These are phyloP conservation scores for Drosophila meridiana DNA, from an alignment of 2,888 invertebrate genomes.

Conservation along the genomic window DNA sequence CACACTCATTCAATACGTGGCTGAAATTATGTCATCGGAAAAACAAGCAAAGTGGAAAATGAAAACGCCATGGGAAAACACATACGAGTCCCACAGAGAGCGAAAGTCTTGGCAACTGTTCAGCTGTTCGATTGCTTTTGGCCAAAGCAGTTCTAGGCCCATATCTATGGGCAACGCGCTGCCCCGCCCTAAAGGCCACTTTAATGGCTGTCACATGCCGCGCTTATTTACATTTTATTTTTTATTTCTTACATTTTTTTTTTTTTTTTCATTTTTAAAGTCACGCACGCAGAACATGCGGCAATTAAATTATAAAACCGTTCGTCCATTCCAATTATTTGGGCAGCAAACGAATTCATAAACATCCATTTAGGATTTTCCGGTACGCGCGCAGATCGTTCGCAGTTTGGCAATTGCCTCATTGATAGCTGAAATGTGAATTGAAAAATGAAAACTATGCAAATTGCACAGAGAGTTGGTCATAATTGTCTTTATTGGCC, in stretches of 20 bases:
- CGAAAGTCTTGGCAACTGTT: conserved; percentile 53
- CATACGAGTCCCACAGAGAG: conserved; percentile 38
- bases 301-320: conserved; percentile 45
- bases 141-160: conserved; percentile 51
- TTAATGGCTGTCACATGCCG: conserved; percentile 63
- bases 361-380: conserved; percentile 58
- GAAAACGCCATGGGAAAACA: conserved; percentile 55
- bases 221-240: conserved; percentile 14
- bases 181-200: conserved; percentile 21
- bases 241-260: not conserved
- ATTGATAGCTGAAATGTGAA: conserved; percentile 31
- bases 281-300: conserved; percentile 53
- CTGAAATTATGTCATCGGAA: conserved; percentile 80
- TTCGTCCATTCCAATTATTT: conserved; percentile 27
- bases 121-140: conserved; percentile 13
- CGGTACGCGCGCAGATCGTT: conserved; percentile 44
- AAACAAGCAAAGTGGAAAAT: conserved; percentile 62
- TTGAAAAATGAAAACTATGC: conserved; percentile 33
- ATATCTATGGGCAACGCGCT: not conserved
- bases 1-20: conserved; percentile 40
- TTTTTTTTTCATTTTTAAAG: conserved; percentile 28
- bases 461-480: conserved; percentile 26
- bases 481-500: conserved; percentile 26
- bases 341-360: conserved; percentile 30
- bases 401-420: conserved; percentile 46